These are phyloP conservation scores for Gila robusta DNA, from an alignment of 2,797 vertebrate species.

Conservation along the genomic window DNA sequence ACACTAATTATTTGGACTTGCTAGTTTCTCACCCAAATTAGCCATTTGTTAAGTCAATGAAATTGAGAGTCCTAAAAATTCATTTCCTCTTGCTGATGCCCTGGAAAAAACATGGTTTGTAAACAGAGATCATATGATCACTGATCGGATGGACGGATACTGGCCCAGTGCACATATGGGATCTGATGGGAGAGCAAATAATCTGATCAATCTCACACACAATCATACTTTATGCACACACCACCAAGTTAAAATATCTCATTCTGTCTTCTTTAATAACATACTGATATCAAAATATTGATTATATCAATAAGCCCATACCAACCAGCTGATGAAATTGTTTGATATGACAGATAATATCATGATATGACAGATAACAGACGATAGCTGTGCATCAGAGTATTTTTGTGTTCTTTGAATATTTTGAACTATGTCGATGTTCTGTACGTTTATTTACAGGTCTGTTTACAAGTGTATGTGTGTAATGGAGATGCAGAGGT, in stretches of 20 bases:
- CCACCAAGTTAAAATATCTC: background rate
- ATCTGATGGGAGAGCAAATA: conserved; percentile 10
- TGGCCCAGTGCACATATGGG: background rate
- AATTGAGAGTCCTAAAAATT: background rate
- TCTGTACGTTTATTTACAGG: conserved; percentile 49
- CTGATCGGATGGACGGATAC: background rate
- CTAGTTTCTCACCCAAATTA: conserved; percentile 21
- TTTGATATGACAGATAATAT: too few species aligned
- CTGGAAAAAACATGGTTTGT: background rate
- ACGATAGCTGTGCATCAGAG: background rate
- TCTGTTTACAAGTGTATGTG: conserved; percentile 46
- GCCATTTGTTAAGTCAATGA: conserved; percentile 35
- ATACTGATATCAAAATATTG: too few species aligned
- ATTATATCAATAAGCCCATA: too few species aligned
- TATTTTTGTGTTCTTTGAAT: conserved; percentile 35
- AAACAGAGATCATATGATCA: conserved; percentile 3
- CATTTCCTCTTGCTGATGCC: background rate
- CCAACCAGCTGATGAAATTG: too few species aligned
- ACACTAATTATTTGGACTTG: background rate
- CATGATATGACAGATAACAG: too few species aligned
- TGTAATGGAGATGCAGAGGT: conserved; percentile 53
- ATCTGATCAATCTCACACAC: background rate
- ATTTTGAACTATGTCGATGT: conserved; percentile 27
- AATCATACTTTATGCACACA: background rate
- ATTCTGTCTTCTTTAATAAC: too few species aligned